Evolutionary conservation across 1,140 invertebrate genomes (phyloP), one percentile per base, ranked within the genome.

Genomic region (Eulimnadia texana): DNA sequence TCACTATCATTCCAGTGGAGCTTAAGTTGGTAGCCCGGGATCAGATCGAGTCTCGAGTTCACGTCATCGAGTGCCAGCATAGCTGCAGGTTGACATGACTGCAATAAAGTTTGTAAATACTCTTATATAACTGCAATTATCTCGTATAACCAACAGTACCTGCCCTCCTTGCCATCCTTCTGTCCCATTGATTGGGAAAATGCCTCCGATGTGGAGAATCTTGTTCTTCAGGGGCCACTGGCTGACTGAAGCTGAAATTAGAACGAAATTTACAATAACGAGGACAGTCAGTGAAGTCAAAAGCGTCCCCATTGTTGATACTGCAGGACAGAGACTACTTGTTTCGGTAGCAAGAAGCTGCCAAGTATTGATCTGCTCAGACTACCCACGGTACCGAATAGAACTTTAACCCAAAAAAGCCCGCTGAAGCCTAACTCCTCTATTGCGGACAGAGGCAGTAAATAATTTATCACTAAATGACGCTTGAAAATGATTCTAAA

Each of bases 1-100:
- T 98, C 88, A 73, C 93, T 98, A 71, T 99, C 95, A 74, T 97
- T 95, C 76, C 88, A 93, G 72, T 94, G 89, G 65, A 99, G 79
- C 69, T 85, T 84, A 28, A 99, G 78, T 58, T 82, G 82, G 72
- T 96, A 99, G 27, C 93, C 93, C 33, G 89, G 86, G 62, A 99
- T 77, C 66, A 99, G 78, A 77, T 96, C 88, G 54, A 81, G 80
- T 65, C 84, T 78, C 27, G 82, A 84, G 78, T 99, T 99, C 51
- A 99, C 93, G 78, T 98, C 94, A 66, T 92, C 85, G 64, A 99
- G 78, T 10, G 96, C 96, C 73, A 99, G 82, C 72, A 88, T 81
- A 52, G 94, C 94, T 20, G 96, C 94, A 50, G 93, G 93, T 81
- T 90, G 88, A 71, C 91, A 94, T 1, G 90, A 90, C 78, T 82